These are phyloP conservation scores for Aspidiotus destructor DNA, from an alignment of 2,888 invertebrate species.

Conservation along the genomic window DNA sequence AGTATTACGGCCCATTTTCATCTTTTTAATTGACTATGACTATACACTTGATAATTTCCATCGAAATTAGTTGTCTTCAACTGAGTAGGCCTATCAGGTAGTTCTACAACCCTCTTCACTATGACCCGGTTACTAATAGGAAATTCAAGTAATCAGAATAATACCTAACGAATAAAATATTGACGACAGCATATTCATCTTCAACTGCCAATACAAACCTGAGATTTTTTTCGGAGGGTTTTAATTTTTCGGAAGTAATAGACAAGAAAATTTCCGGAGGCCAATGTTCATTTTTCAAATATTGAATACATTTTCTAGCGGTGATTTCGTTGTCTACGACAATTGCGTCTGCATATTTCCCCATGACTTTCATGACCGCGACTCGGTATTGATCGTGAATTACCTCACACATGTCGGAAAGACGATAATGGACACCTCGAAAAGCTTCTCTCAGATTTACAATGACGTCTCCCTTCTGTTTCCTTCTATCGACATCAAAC, in stretches of 20 bases:
- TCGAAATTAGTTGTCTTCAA: no score
- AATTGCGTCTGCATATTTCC: slow-evolving; percentile 99
- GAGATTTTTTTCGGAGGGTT: slow-evolving; percentile 82
- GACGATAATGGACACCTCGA: slow-evolving; percentile 88
- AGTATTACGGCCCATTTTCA: no score
- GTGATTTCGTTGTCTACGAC: slow-evolving; percentile 98
- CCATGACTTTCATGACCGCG: slow-evolving; percentile 92
- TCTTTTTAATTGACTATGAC: no score
- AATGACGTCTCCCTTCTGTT: slow-evolving; percentile 94
- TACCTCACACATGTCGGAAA: slow-evolving; percentile 99
- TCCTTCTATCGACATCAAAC: slow-evolving; percentile 87
- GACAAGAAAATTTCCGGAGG: slow-evolving; percentile 98
- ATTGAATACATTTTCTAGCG: slow-evolving; percentile 87
- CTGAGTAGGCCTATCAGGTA: no score
- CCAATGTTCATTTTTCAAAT: slow-evolving; percentile 92
- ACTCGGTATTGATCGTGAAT: slow-evolving; percentile 97
- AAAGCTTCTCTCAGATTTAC: slow-evolving; percentile 94
- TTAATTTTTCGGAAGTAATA: slow-evolving; percentile 89
- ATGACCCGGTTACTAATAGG: no score
- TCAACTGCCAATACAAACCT: slow-evolving; percentile 46
- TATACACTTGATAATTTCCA: no score
- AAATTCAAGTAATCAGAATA: no score
- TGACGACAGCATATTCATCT: no score
- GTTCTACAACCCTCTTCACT: no score
- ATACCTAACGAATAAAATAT: no score